These are phyloP conservation scores for Hydropsyche betteni DNA, from an alignment of 2,888 invertebrate genomes.

Conservation along the genomic window DNA sequence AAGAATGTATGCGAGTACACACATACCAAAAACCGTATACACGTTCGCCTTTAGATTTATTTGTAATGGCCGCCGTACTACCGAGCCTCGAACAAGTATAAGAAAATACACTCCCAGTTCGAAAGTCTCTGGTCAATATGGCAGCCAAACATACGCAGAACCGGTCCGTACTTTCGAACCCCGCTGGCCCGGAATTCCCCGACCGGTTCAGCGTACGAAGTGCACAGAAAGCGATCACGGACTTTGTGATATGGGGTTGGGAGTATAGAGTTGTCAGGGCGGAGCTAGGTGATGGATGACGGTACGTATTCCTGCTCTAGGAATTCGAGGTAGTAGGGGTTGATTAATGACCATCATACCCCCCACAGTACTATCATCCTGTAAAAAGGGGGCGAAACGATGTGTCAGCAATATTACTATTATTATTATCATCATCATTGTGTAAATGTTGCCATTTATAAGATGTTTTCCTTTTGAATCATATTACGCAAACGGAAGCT, in stretches of 20 bases:
- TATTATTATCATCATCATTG: constrained; percentile 23
- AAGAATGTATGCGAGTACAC: constrained; percentile 41
- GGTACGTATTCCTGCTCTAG: constrained; percentile 61
- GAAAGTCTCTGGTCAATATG: constrained; percentile 54
- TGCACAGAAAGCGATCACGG: constrained; percentile 55
- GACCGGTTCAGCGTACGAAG: constrained; percentile 51
- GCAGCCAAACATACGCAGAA: constrained; percentile 45
- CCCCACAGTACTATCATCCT: constrained; percentile 53
- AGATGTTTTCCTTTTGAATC: no score
- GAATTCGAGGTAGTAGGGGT: constrained; percentile 52
- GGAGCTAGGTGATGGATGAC: constrained; percentile 68
- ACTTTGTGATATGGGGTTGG: constrained; percentile 58
- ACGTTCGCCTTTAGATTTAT: constrained; percentile 57
- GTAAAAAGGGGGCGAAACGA: constrained; percentile 55
- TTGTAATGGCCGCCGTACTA: constrained; percentile 61
- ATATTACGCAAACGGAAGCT: no score
- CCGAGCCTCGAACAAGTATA: constrained; percentile 57
- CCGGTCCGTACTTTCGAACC: constrained; percentile 53
- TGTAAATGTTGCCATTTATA: no score
- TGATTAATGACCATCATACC: constrained; percentile 60
- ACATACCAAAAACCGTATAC: constrained; percentile 16
- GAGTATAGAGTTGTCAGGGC: constrained; percentile 72
- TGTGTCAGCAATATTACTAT: constrained; percentile 46
- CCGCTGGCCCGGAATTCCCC: constrained; percentile 54
- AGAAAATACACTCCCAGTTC: constrained; percentile 60